Conservation (phyloP, 2,797 vertebrate genomes). For the Enteromius viviparus region DNA sequence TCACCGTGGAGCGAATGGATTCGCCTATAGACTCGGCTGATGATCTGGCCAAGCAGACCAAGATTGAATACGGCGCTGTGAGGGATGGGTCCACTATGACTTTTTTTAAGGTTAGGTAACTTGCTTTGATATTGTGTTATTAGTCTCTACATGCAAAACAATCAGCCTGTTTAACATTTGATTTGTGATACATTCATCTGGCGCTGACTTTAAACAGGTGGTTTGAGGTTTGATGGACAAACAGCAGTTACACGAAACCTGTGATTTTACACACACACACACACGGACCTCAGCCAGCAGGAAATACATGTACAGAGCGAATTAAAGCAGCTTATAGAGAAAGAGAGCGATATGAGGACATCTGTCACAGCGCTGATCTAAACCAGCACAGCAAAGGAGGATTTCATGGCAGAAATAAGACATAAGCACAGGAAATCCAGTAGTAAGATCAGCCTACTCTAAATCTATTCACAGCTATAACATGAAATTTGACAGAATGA, state of each 20-base stretch:
- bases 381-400: neutral
- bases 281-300: slow-evolving; percentile 27
- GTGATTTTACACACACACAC: neutral
- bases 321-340: slow-evolving; percentile 47
- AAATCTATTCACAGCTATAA: neutral
- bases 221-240: slow-evolving; percentile 12
- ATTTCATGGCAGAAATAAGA: slow-evolving; percentile 17
- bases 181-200: neutral
- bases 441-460: neutral
- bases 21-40: slow-evolving; percentile 96
- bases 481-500: neutral
- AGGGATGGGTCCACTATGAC: slow-evolving; percentile 97
- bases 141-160: neutral
- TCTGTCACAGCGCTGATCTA: slow-evolving; percentile 53
- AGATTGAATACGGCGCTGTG: slow-evolving; percentile 95
- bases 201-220: neutral
- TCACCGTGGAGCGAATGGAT: slow-evolving; percentile 98
- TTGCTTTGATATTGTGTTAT: neutral
- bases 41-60: slow-evolving; percentile 96
- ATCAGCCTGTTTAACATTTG: too few relatives aligned
- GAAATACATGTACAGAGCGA: slow-evolving; percentile 54
- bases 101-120: slow-evolving; percentile 91
- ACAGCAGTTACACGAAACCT: slow-evolving; percentile 10
- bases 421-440: slow-evolving; percentile 5
- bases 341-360: slow-evolving; percentile 51